Evolutionary conservation across 2,113 vertebrate species (phyloP), one percentile per base, ranked within the genome.

Genomic region (Piaya cayana): DNA sequence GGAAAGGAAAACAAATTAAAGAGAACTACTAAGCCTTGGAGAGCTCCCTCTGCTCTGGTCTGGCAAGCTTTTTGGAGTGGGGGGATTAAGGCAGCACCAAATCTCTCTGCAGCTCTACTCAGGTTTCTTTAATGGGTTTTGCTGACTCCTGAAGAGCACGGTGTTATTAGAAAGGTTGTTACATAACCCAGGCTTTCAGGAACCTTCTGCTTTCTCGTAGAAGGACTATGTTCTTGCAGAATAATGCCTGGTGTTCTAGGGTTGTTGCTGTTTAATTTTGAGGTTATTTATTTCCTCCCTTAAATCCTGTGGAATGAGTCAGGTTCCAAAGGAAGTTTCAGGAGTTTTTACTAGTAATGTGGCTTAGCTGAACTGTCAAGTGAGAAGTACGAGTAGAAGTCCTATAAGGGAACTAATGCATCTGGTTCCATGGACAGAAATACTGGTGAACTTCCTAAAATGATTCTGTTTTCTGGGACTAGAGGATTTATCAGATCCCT

Each of bases 1-100:
- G 74, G 86, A 93, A 93, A 91, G 94, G 88, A 93, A 95, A 92
- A 86, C 71, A 95, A 76, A 84, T 84, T 85, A 58, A 86, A 88
- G 77, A n/a, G 60, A 94, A 93, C 88, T n/a, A 5, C 91, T 86
- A 84, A 91, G 82, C 80, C 80, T 92, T 95, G 81, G 91, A 96
- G 92, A 91, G 23, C 72, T 71, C 47, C 43, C 65, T 93, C 76
- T 81, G 86, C 69, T 81, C 52, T 79, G 49, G 64, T 86, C 80
- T 96, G 91, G 78, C 75, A 12, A 67, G 47, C 52, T 74, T 84
- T 92, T 68, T 56, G 56, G 72, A 92, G 53, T 64, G 65, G 81
- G 64, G 29, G 81, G 69, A 91, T 93, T 93, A 95, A 93, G 82
- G 53, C 88, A 93, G 79, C 39, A 88, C 72, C 80, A 82, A 78